Evolutionary conservation across 2,113 vertebrate species (phyloP), one percentile per base, ranked within the genome.

Genomic region (Ahaetulla prasina): DNA sequence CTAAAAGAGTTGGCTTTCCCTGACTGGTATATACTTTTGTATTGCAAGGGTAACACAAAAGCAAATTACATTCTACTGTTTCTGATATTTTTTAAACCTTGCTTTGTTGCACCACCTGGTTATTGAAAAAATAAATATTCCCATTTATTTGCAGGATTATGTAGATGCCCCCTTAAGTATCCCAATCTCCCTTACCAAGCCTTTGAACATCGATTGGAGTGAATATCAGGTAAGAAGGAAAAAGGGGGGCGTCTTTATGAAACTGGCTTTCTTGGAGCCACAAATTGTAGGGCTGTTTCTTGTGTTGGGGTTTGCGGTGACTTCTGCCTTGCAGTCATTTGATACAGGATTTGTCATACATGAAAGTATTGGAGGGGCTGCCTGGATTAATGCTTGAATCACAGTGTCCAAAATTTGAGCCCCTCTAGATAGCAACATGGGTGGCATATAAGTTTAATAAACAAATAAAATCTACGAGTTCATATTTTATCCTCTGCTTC

Each of bases 101-200:
- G 12, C 35, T 80, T 88, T 54, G 25, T 88, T 4, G 54, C 25
- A n/a, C 25, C 49, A 53, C 45, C 6, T 6, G 47, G 0, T 80
- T 0, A 45, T 53, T 12, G 0, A 91, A 35, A 74, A 88, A 96
- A 85, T 91, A 20, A n/a, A 39, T 43, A 45, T 91, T 85, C 49
- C 27, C 88, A 0, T 95, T 89, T 96, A 35, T 95, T 94, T 95
- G 49, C 96, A 99, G 99, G 99, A 99, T 96, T 99, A 98, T 54
- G 99, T 99, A 35, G 99, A 99, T 92, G 99, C 99, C 95, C 99
- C 99, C 9, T 94, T 99, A 96, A 99, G 97, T 96, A 99, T 99
- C 97, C 99, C 99, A 6, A 90, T 94, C 50, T 97, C 97, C 96
- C 98, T 99, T 95, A 98, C 98, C 80, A 98, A 98, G 30, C 98